phyloP scores from a whole-genome alignment of 2,113 vertebrate genomes.

The Galbula dea region DNA sequence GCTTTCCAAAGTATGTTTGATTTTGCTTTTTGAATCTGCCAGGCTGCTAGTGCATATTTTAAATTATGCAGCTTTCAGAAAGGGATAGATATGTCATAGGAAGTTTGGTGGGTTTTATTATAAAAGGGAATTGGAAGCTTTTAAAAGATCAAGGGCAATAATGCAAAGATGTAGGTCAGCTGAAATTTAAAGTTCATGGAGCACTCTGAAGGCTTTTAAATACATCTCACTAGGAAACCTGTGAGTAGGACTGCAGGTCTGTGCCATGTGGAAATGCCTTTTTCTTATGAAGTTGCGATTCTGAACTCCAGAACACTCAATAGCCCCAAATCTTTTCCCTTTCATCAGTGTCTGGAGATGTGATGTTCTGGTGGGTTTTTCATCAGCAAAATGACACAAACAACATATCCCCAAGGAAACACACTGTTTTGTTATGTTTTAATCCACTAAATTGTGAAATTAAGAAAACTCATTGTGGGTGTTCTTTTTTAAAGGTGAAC shows the following conservation, averaged over 20 bases:
- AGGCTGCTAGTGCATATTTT: not conserved
- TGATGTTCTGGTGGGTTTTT: not conserved
- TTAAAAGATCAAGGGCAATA: not conserved
- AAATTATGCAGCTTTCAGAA: not conserved
- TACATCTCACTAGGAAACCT: not conserved
- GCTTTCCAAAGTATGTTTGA: not conserved
- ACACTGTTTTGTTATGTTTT: not conserved
- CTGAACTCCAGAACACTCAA: not conserved
- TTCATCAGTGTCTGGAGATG: not conserved
- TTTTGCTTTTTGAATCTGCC: conserved; percentile 36
- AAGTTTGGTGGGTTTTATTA: not conserved
- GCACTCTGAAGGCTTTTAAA: conserved; percentile 1
- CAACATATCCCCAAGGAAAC: not conserved
- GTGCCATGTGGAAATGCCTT: not conserved
- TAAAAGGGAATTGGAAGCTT: not conserved
- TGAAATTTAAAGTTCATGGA: conserved; percentile 13
- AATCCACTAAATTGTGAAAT: not conserved
- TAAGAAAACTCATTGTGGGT: not conserved
- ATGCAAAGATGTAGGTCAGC: not conserved
- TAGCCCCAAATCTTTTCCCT: not conserved
- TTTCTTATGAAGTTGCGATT: not conserved
- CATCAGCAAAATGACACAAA: not conserved
- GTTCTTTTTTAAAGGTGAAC: not conserved
- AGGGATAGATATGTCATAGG: not conserved
- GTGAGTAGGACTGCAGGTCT: not conserved